Conservation (phyloP, 2,113 vertebrate species). For the Fregata magnificens region DNA sequence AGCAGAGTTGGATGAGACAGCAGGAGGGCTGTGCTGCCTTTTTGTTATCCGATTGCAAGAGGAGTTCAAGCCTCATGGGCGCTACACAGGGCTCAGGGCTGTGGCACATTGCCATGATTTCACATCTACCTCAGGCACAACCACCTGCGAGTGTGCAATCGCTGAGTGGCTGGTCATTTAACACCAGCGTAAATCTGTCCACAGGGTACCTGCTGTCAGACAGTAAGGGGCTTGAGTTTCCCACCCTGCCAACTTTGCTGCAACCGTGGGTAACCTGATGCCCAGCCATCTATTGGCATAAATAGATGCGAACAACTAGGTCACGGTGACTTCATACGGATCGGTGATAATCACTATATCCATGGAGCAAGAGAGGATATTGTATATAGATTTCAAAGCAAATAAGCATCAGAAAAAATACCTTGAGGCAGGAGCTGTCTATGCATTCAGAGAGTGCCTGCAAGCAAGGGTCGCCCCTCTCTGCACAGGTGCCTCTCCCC, state of each 20-base stretch:
- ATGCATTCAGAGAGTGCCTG: background rate
- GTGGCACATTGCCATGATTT: background rate
- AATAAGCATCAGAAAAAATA: background rate
- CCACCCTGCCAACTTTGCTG: background rate
- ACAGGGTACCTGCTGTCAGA: conserved; percentile 12
- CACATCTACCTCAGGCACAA: background rate
- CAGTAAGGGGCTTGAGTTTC: conserved; percentile 8
- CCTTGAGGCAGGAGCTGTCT: background rate
- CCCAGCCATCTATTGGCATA: conserved; percentile 3
- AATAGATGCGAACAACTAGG: conserved; percentile 2
- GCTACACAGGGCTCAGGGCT: background rate
- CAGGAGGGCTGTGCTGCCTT: background rate
- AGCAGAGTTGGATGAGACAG: background rate
- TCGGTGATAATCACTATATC: background rate
- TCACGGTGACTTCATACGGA: background rate
- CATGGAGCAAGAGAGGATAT: background rate
- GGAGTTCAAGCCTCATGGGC: background rate
- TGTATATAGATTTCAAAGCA: conserved; percentile 43
- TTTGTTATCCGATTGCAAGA: background rate
- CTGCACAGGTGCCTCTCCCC: background rate
- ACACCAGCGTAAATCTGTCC: conserved; percentile 21
- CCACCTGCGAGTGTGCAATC: background rate
- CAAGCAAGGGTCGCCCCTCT: background rate
- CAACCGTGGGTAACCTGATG: background rate
- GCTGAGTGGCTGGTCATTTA: background rate